These are phyloP conservation scores for Anagyrus pseudococci DNA, from an alignment of 2,888 invertebrate genomes.

Conservation along the genomic window DNA sequence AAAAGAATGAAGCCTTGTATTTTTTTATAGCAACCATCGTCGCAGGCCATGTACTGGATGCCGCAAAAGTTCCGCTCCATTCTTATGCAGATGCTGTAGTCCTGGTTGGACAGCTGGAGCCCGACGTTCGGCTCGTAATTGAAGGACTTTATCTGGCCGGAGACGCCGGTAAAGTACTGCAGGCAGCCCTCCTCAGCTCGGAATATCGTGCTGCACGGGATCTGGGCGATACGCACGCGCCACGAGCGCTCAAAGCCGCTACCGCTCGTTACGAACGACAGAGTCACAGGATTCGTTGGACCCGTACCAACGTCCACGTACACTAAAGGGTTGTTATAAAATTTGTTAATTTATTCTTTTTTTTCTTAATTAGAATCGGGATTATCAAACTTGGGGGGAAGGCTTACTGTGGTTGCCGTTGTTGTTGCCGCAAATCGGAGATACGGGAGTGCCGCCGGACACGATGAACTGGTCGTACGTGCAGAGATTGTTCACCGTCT, in stretches of 20 bases:
- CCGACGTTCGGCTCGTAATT: conserved; percentile 82
- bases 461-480: conserved; percentile 86
- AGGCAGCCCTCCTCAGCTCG: conserved; percentile 79
- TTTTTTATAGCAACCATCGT: conserved; percentile 68
- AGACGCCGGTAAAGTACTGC: conserved; percentile 82
- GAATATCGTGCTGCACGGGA: conserved; percentile 77
- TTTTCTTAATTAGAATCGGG: too few relatives aligned
- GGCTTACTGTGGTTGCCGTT: conserved; percentile 81
- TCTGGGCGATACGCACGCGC: conserved; percentile 82
- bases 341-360: too few relatives aligned
- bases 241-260: conserved; percentile 75
- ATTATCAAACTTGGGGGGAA: too few relatives aligned
- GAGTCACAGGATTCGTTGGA: conserved; percentile 77
- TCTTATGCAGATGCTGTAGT: conserved; percentile 85
- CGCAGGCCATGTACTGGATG: conserved; percentile 80
- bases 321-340: conserved; percentile 68
- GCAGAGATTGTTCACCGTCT: conserved; percentile 78
- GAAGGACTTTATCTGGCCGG: conserved; percentile 82
- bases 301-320: conserved; percentile 83
- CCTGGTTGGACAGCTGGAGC: conserved; percentile 84
- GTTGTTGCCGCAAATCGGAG: conserved; percentile 82
- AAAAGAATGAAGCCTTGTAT: background rate
- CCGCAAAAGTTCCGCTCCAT: conserved; percentile 88
- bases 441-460: conserved; percentile 80
- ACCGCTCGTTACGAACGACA: conserved; percentile 84